phyloP scores from a whole-genome alignment of 2,797 vertebrate genomes.

The Cetoscarus ocellatus region DNA sequence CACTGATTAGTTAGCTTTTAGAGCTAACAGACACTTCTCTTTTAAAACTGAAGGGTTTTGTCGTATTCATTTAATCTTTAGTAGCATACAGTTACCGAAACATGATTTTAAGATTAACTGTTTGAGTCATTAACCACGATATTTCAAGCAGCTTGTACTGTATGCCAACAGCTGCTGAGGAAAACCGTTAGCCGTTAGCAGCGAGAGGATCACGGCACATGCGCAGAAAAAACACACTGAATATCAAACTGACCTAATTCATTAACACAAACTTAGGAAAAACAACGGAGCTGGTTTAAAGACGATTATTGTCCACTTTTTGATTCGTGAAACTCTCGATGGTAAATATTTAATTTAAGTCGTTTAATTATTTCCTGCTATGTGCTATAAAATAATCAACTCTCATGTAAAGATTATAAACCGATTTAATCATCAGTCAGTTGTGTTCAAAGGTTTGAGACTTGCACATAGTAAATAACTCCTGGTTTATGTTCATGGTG shows the following conservation, averaged over 20 bases:
- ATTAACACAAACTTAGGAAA: neutral
- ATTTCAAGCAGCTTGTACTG: neutral
- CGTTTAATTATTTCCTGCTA: no score
- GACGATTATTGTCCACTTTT: neutral
- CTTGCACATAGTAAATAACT: no score
- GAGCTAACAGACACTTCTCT: slow-evolving; percentile 28
- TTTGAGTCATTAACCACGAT: accelerated
- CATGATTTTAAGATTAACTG: neutral
- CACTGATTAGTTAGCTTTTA: slow-evolving; percentile 34
- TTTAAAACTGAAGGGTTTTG: slow-evolving; percentile 7
- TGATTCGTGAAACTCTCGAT: neutral
- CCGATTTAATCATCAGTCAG: no score
- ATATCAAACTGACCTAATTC: neutral
- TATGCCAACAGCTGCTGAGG: neutral
- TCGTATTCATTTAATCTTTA: neutral
- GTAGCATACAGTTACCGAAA: neutral
- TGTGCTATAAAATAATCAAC: no score
- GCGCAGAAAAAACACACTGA: neutral
- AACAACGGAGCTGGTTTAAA: neutral
- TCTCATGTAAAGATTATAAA: no score
- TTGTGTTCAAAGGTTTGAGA: no score
- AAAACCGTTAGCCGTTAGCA: slow-evolving; percentile 49
- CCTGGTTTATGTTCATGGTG: no score
- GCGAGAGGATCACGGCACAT: slow-evolving; percentile 5
- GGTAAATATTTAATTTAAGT: no score